These are phyloP conservation scores for Actinia equina DNA, from an alignment of 64 coral and sea anemone genomes.

Conservation along the genomic window DNA sequence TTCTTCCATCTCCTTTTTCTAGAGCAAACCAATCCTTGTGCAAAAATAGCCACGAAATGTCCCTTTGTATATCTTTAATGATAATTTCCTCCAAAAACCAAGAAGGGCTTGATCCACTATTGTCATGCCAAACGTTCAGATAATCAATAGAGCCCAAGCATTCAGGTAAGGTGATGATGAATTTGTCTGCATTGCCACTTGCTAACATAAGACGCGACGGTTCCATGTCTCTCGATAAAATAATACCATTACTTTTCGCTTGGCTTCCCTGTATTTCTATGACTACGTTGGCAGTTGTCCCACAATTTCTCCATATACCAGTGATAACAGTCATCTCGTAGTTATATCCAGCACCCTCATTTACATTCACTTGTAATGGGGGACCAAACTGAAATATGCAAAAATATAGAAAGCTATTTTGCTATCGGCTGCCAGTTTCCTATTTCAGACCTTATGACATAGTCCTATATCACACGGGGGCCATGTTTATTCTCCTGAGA, in stretches of 20 bases:
- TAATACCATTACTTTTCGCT: constrained; percentile 39
- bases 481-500: too few species aligned
- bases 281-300: constrained; percentile 60
- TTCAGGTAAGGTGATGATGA: constrained; percentile 32
- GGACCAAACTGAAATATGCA: constrained; percentile 39
- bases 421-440: too few species aligned
- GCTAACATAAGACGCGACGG: constrained; percentile 26
- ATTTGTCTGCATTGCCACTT: constrained; percentile 51
- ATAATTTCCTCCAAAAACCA: constrained; percentile 69
- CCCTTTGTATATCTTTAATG: constrained; percentile 26
- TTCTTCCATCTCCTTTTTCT: constrained; percentile 58
- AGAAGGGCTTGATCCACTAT: constrained; percentile 47
- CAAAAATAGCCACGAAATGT: constrained; percentile 32
- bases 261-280: constrained; percentile 75
- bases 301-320: constrained; percentile 43
- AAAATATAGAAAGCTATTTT: background rate
- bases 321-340: constrained; percentile 12
- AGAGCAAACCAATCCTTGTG: constrained; percentile 63
- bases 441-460: too few species aligned
- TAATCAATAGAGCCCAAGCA: constrained; percentile 42
- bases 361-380: constrained; percentile 4
- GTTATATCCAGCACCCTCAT: background rate
- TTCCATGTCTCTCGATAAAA: constrained; percentile 29
- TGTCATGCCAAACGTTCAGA: constrained; percentile 58
- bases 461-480: too few species aligned